A percentile compares a stretch with the other conserved stretches of the same genome.
phyloP scores from a whole-genome alignment of 2,113 vertebrate genomes.

The Pangasianodon hypophthalmus region DNA sequence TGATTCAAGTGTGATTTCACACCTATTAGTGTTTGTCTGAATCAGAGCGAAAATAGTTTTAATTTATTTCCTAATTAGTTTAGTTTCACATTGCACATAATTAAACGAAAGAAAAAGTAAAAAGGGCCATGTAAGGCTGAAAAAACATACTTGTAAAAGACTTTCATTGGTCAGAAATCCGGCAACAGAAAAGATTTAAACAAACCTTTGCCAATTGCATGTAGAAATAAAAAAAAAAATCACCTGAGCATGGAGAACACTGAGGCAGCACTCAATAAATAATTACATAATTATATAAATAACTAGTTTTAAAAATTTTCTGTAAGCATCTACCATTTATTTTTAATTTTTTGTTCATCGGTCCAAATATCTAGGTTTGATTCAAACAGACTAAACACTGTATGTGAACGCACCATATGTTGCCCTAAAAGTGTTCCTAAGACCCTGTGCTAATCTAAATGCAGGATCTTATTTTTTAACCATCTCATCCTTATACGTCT shows the following conservation, averaged over 20 bases:
- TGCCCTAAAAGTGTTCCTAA: not conserved
- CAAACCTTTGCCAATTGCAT: not conserved
- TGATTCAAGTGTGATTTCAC: not conserved
- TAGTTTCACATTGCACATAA: not conserved
- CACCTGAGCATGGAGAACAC: not conserved
- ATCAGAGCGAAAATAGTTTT: not conserved
- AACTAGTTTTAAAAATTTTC: not conserved
- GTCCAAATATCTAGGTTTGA: not conserved
- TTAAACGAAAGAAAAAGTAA: not conserved
- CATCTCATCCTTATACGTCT: not conserved
- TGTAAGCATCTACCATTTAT: not conserved
- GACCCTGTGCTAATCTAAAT: not conserved
- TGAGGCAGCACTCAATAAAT: not conserved
- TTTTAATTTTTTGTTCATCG: not conserved
- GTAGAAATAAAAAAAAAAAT: not conserved
- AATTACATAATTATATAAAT: not conserved
- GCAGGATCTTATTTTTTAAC: not conserved
- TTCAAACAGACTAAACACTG: not conserved
- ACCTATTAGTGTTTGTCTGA: not conserved
- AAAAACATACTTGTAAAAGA: not conserved
- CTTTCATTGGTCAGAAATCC: not conserved
- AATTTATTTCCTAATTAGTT: not conserved
- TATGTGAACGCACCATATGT: not conserved
- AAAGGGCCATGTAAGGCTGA: not conserved
- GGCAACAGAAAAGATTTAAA: not conserved